Evolutionary conservation across 1,140 invertebrate species (phyloP), one percentile per base, ranked within the genome.

Genomic region (Sinella curviseta): DNA sequence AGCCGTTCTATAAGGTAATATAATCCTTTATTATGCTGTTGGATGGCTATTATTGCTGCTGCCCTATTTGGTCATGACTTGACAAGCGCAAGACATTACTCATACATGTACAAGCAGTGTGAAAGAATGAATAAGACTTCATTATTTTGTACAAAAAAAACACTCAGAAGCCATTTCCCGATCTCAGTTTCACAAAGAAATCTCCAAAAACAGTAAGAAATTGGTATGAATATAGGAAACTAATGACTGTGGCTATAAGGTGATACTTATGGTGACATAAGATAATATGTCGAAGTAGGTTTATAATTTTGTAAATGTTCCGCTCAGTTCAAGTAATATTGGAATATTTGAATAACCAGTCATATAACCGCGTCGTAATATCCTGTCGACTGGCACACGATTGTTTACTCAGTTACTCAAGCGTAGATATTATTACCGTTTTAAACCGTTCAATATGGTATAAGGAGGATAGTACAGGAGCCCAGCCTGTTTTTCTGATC

Each of bases 1-100:
- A 48, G 39, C 39, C 39, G 20, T 48, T 20, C 20, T 48, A 48
- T 48, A 48, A 48, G 39, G 39, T 48, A 12, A 48, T 48, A 12
- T 12, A 48, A 48, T 48, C 20, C 39, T 20, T 48, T 48, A n/a
- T 48, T 12, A 12, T 48, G 39, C 39, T 48, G 39, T 48, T 48
- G 8, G 39, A 48, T 48, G 57, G 8, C 12, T 60, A 60, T 60
- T 60, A 60, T 26, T 3, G 24, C 8, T 60, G 57, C 24, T n/a
- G 39, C 57, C 57, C 8, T 60, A 60, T 60, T 60, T 60, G 57
- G 57, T 60, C 57, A 60, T 60, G 57, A 26, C 24, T 14, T 60
- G 57, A 60, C 57, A 60, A 60, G 57, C 57, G 12, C 24, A 60
- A 14, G 57, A 26, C 57, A 8, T 12, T 48, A 20, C 39, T 48